phyloP scores from a whole-genome alignment of 2,888 invertebrate genomes.

The Lypha dubia region DNA sequence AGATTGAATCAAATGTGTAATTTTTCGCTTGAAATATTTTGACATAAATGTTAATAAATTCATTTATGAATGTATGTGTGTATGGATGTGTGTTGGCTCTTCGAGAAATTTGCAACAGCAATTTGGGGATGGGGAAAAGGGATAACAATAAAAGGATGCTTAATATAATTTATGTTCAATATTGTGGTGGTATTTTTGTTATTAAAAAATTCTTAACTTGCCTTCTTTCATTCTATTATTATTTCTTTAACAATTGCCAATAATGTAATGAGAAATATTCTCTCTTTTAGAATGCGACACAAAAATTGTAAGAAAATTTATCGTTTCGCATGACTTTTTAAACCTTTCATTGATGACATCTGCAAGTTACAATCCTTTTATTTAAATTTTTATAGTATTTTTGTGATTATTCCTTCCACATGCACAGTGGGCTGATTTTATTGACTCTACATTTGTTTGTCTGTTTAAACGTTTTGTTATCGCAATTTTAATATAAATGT shows the following conservation, averaged over 20 bases:
- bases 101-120: constrained; percentile 1
- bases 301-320: constrained; percentile 39
- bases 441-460: no score
- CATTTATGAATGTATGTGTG: constrained; percentile 41
- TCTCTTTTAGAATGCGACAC: not conserved
- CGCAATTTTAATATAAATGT: no score
- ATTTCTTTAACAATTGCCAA: constrained; percentile 67
- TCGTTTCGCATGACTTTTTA: constrained; percentile 23
- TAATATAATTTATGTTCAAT: constrained; percentile 62
- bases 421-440: constrained; percentile 37
- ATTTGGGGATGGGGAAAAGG: not conserved
- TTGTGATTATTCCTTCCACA: not conserved
- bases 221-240: constrained; percentile 39
- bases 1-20: constrained; percentile 80
- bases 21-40: constrained; percentile 81
- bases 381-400: constrained; percentile 73
- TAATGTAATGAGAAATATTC: not conserved
- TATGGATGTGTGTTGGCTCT: constrained; percentile 21
- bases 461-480: no score
- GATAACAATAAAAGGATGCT: constrained; percentile 18
- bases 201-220: constrained; percentile 59
- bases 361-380: constrained; percentile 75
- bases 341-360: constrained; percentile 63
- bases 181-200: constrained; percentile 65
- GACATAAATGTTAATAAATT: constrained; percentile 75